phyloP scores from a whole-genome alignment of 2,888 invertebrate species.

The Athrips mouffetella region DNA sequence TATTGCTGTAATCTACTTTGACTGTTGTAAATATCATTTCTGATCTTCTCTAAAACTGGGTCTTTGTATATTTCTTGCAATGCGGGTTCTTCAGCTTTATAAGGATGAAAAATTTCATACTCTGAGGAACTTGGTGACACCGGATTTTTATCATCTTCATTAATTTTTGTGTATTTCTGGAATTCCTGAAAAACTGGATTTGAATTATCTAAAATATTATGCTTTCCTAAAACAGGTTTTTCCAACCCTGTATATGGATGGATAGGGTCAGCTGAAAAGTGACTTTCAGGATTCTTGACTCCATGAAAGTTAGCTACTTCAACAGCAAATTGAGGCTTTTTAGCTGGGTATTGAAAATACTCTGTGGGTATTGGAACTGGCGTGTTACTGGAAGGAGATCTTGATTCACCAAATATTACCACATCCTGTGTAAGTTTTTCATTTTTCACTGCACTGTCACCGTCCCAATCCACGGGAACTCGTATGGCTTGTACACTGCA shows the following conservation, averaged over 20 bases:
- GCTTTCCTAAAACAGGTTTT: constrained; percentile 53
- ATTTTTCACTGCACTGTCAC: constrained; percentile 53
- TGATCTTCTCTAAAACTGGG: constrained; percentile 55
- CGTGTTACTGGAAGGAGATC: not conserved
- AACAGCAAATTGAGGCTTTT: constrained; percentile 63
- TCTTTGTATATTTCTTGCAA: constrained; percentile 58
- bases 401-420: not conserved
- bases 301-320: constrained; percentile 63
- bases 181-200: constrained; percentile 43
- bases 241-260: constrained; percentile 46
- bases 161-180: constrained; percentile 46
- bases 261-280: constrained; percentile 55
- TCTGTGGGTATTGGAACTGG: constrained; percentile 41
- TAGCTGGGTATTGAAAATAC: constrained; percentile 62
- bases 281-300: constrained; percentile 53
- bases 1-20: constrained; percentile 53
- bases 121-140: constrained; percentile 46
- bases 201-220: constrained; percentile 45
- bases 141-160: constrained; percentile 30
- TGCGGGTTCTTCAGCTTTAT: constrained; percentile 58
- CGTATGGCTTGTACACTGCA: constrained; percentile 53
- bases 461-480: constrained; percentile 58
- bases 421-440: constrained; percentile 16
- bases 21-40: constrained; percentile 49
- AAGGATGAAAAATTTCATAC: constrained; percentile 68